Evolutionary conservation across 2,113 vertebrate genomes (phyloP).

Genomic region (Melanotaenia duboulayi): DNA sequence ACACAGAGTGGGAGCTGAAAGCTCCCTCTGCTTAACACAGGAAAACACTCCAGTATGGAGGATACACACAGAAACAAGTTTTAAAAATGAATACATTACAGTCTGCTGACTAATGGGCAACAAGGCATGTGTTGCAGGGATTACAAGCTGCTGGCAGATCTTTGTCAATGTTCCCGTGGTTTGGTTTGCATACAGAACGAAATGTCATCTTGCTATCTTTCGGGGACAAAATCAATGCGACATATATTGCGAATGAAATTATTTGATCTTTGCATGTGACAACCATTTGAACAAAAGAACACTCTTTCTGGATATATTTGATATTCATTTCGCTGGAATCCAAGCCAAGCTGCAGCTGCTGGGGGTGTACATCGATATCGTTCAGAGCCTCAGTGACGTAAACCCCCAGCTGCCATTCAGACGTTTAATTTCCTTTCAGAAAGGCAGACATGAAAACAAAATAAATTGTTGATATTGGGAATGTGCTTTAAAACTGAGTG

Average conservation of each 20-base stretch:
- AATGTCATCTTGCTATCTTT: slow-evolving; percentile 3
- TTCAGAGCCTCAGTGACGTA: slow-evolving; percentile 29
- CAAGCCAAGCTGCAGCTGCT: not conserved
- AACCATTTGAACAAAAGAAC: too few relatives aligned
- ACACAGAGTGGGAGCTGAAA: slow-evolving; percentile 52
- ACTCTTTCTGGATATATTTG: too few relatives aligned
- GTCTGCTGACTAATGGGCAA: not conserved
- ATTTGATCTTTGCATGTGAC: too few relatives aligned
- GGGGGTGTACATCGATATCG: not conserved
- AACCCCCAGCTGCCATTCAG: slow-evolving; percentile 14
- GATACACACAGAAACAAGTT: slow-evolving; percentile 9
- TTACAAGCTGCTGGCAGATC: not conserved
- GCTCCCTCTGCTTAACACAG: slow-evolving; percentile 38
- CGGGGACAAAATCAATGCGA: not conserved
- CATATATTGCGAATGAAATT: not conserved
- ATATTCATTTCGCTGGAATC: not conserved
- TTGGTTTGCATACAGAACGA: not conserved
- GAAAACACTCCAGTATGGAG: slow-evolving; percentile 48
- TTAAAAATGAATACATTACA: slow-evolving; percentile 15
- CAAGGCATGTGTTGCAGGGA: not conserved
- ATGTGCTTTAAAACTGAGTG: slow-evolving; percentile 12
- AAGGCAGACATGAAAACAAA: not conserved
- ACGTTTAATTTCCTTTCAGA: slow-evolving; percentile 36
- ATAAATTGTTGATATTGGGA: not conserved
- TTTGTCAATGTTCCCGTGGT: not conserved